These are phyloP conservation scores for Cossypha caffra DNA, from an alignment of 2,797 vertebrate genomes.

Conservation along the genomic window DNA sequence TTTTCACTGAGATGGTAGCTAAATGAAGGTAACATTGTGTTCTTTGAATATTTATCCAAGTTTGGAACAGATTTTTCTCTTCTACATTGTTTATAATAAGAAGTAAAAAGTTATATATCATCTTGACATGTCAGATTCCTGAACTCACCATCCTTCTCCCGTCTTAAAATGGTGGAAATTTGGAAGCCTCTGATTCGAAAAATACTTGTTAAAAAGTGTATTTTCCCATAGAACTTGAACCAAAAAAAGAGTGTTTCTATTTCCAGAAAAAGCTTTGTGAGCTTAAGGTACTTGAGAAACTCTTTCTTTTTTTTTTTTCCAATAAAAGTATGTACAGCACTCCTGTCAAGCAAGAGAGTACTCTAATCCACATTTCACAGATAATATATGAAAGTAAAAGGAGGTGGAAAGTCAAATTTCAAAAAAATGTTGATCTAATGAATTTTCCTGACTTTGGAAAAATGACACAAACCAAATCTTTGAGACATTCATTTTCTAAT, in stretches of 20 bases:
- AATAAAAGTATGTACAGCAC: not conserved
- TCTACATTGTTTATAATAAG: not conserved
- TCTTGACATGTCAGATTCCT: slow-evolving; percentile 5
- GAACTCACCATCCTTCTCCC: not conserved
- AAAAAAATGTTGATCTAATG: slow-evolving; percentile 23
- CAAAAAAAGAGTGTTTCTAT: not conserved
- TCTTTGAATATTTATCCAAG: not conserved
- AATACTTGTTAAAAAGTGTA: not conserved
- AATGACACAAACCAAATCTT: not conserved
- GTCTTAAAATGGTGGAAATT: slow-evolving; percentile 19
- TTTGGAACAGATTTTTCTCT: slow-evolving; percentile 4
- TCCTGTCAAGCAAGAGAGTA: not conserved
- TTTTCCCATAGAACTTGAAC: not conserved
- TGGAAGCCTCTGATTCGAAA: not conserved
- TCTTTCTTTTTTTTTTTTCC: not conserved
- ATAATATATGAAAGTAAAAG: slow-evolving; percentile 3
- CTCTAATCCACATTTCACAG: slow-evolving; percentile 9
- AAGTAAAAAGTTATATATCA: not conserved
- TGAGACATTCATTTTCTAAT: not conserved
- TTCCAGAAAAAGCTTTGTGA: not conserved
- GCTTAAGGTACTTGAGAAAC: not conserved
- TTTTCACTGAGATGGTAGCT: not conserved
- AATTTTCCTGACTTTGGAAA: slow-evolving; percentile 39
- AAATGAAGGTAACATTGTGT: not conserved
- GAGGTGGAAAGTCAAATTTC: not conserved